A percentile compares a stretch with the other conserved stretches of the same genome.
Evolutionary conservation across 2,797 vertebrate species (phyloP).

Genomic region (Enteromius trimaculatus): DNA sequence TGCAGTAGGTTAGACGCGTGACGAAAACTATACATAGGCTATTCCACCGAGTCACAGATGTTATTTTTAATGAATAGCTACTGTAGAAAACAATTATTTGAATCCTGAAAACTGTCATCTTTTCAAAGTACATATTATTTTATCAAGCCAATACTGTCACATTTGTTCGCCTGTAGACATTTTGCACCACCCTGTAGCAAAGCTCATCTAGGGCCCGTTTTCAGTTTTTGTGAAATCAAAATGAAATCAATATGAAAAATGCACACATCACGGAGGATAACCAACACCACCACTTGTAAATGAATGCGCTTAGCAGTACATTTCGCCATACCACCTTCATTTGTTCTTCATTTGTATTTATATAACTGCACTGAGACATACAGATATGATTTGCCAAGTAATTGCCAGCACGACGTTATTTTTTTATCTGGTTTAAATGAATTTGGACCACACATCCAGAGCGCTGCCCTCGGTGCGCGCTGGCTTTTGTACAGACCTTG

Average conservation of each 20-base stretch:
- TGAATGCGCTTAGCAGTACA: constrained; percentile 7
- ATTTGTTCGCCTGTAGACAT: constrained; percentile 9
- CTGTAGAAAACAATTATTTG: neutral
- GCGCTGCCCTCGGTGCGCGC: constrained; percentile 68
- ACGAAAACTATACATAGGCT: neutral
- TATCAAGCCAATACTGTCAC: neutral
- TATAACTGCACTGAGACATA: neutral
- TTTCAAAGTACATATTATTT: neutral
- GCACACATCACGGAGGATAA: constrained; percentile 28
- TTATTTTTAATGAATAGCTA: neutral
- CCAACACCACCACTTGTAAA: constrained; percentile 10
- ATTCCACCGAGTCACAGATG: neutral
- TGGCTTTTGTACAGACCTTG: constrained; percentile 62
- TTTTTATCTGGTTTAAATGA: neutral
- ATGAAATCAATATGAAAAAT: constrained; percentile 35
- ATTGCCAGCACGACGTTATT: neutral
- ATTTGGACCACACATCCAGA: constrained; percentile 54
- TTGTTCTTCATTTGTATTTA: constrained; percentile 9
- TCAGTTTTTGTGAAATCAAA: constrained; percentile 33
- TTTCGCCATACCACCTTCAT: neutral
- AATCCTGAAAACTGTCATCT: neutral
- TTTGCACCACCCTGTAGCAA: constrained; percentile 27
- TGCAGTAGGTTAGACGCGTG: no score
- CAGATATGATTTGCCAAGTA: constrained; percentile 11
- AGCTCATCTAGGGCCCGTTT: constrained; percentile 37